phyloP scores from a whole-genome alignment of 2,113 vertebrate genomes.

The Otus sunia region DNA sequence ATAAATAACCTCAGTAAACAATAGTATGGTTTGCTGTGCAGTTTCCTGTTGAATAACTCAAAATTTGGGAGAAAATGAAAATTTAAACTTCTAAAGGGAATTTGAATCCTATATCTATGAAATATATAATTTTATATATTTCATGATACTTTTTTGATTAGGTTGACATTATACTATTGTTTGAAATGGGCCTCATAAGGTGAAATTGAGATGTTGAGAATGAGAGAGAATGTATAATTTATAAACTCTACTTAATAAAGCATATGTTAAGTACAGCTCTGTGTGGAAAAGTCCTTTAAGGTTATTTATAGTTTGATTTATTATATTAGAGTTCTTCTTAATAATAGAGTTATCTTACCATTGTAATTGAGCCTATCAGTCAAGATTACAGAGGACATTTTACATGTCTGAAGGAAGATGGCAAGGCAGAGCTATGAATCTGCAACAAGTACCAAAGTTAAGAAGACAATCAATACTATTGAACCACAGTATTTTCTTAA shows the following conservation, averaged over 20 bases:
- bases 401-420: conserved; percentile 34
- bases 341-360: conserved; percentile 74
- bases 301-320: conserved; percentile 76
- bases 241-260: conserved; percentile 72
- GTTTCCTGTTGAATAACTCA: not conserved
- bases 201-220: conserved; percentile 49
- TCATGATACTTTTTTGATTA: conserved; percentile 47
- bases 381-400: conserved; percentile 56
- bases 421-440: conserved; percentile 26
- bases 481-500: not conserved
- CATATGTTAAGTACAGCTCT: conserved; percentile 56
- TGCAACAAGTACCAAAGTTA: conserved; percentile 2
- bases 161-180: conserved; percentile 56
- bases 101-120: not conserved
- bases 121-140: conserved; percentile 36
- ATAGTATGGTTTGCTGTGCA: not conserved
- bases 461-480: not conserved
- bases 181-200: conserved; percentile 49
- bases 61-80: not conserved
- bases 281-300: conserved; percentile 57
- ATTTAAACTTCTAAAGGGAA: conserved; percentile 12
- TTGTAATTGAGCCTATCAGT: conserved; percentile 67
- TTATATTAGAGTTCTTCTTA: conserved; percentile 69
- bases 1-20: not conserved
- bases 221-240: conserved; percentile 64